phyloP scores from a whole-genome alignment of 2,113 vertebrate species.

The Elachura formosa region DNA sequence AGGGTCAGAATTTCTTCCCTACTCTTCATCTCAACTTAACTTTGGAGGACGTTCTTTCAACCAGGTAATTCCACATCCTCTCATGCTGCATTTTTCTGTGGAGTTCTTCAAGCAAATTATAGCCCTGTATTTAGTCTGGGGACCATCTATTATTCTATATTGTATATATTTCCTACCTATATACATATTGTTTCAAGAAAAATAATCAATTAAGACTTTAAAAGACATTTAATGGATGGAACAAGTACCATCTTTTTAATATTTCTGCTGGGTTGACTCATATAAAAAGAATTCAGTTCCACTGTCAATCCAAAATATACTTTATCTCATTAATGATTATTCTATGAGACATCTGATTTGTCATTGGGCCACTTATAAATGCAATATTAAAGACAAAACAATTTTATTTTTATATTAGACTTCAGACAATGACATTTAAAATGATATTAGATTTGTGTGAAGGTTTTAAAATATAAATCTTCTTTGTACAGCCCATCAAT shows the following conservation, averaged over 20 bases:
- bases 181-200: conserved; percentile 68
- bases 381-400: conserved; percentile 59
- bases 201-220: conserved; percentile 68
- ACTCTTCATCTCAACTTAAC: neutral
- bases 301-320: conserved; percentile 69
- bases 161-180: conserved; percentile 48
- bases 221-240: conserved; percentile 43
- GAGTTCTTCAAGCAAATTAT: neutral
- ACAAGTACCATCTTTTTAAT: conserved; percentile 46
- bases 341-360: conserved; percentile 53
- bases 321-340: conserved; percentile 50
- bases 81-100: neutral
- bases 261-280: conserved; percentile 62
- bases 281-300: conserved; percentile 71
- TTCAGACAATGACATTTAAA: conserved; percentile 55
- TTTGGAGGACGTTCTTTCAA: neutral
- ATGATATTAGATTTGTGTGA: conserved; percentile 38
- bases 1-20: neutral
- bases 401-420: conserved; percentile 45
- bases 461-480: conserved; percentile 58
- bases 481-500: conserved; percentile 62
- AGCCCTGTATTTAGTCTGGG: conserved; percentile 41
- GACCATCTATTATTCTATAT: conserved; percentile 47
- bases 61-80: neutral
- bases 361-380: conserved; percentile 57